Evolutionary conservation across 2,113 vertebrate species (phyloP), one percentile per base, ranked within the genome.

Genomic region (Elachura formosa): DNA sequence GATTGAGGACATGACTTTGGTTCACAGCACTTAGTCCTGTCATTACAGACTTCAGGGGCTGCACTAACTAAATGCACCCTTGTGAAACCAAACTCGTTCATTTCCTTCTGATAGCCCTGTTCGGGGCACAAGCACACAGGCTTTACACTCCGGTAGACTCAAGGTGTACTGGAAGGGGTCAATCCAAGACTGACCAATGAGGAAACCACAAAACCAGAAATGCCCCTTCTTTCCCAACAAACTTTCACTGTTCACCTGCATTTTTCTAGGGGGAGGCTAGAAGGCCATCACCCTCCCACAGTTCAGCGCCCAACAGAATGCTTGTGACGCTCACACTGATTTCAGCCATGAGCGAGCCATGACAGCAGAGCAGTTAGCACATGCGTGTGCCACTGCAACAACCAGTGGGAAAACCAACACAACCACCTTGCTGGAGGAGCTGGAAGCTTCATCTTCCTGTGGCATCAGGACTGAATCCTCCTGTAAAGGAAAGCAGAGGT

Each of bases 131-230:
- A 59, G 15, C 34, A 62, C 55, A 55, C 2, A 23, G 28, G 33
- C 46, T 77, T 80, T 33, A n/a, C 20, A 52, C n/a, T 63, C 28
- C 68, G 84, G 23, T 9, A 94, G 48, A 56, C 25, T 56, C 81
- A 64, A n/a, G n/a, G n/a, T n/a, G n/a, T n/a, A n/a, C n/a, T 0
- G 1, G 23, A 72, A 84, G 20, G 14, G 18, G 55, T 21, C 40
- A 67, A 34, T 78, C 64, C 38, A 56, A 46, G 41, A 68, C 24
- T 58, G n/a, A 75, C 10, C 0, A 1, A 38, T 15, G 12, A 79
- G 26, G 66, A 93, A 82, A 89, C 5, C 26, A 81, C 29, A 68
- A 72, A 80, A 86, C 5, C 45, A 82, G 55, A 79, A 72, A 68
- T 12, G 17, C 1, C 20, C 22, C 12, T 59, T 80, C 19, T 48